These are phyloP conservation scores for Dryoscopus gambensis DNA, from an alignment of 2,113 vertebrate genomes.

Conservation along the genomic window DNA sequence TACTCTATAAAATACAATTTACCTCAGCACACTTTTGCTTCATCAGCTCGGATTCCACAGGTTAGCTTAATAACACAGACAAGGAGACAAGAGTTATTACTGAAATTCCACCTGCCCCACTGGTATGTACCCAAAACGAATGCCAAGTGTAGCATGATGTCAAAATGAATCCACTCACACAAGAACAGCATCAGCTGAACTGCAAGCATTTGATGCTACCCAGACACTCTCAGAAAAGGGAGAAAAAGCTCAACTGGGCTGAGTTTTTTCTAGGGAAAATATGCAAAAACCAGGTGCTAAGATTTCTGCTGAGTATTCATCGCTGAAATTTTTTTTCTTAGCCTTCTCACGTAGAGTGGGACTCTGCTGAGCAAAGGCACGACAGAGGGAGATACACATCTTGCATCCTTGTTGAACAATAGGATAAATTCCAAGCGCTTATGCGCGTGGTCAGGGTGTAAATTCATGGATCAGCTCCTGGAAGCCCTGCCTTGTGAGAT, in stretches of 20 bases:
- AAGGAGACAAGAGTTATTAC: background rate
- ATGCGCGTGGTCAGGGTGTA: background rate
- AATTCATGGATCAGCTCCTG: background rate
- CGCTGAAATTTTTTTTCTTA: background rate
- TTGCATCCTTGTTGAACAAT: background rate
- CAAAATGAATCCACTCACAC: conserved; percentile 16
- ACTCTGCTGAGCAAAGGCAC: background rate
- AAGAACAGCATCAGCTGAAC: background rate
- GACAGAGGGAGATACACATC: background rate
- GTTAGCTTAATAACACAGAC: background rate
- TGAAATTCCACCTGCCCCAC: conserved; percentile 27
- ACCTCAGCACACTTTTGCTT: background rate
- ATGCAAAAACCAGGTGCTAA: background rate
- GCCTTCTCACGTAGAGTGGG: background rate
- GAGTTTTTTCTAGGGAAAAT: background rate
- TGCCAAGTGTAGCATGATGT: conserved; percentile 21
- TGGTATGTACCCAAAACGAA: background rate
- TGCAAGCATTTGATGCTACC: conserved; percentile 9
- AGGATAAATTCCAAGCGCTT: background rate
- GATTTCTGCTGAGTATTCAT: background rate
- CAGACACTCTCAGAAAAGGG: background rate
- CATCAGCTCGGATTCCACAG: background rate
- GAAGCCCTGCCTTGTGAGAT: background rate
- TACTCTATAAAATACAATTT: background rate
- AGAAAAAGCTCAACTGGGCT: background rate